These are phyloP conservation scores for Aplocera efformata DNA, from an alignment of 2,888 invertebrate genomes.

Conservation along the genomic window DNA sequence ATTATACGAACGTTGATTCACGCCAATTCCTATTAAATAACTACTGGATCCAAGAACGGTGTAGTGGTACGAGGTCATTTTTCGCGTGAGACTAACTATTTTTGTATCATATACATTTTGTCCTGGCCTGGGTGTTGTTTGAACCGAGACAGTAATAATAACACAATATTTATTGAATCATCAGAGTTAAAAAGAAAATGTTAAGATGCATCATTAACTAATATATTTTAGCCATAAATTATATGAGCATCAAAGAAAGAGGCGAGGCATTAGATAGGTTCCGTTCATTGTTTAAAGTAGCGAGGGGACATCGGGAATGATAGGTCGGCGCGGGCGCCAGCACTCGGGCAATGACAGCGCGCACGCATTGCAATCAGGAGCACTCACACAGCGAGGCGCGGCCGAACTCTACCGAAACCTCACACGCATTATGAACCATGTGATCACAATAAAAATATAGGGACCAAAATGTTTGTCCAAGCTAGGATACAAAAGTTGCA, in stretches of 20 bases:
- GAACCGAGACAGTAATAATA: too few species aligned
- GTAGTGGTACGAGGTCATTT: too few species aligned
- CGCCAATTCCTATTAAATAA: too few species aligned
- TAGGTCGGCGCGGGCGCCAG: constrained; percentile 23
- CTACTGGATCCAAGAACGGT: too few species aligned
- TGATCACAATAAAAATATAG: background rate
- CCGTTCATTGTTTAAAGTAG: constrained; percentile 63
- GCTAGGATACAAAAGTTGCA: too few species aligned
- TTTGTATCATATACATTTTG: too few species aligned
- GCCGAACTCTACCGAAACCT: constrained; percentile 18
- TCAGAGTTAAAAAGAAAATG: too few species aligned
- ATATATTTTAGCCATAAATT: constrained; percentile 3
- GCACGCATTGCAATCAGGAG: constrained; percentile 58
- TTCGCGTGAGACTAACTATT: too few species aligned
- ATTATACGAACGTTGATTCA: too few species aligned
- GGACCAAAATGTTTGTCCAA: too few species aligned
- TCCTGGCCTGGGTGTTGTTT: too few species aligned
- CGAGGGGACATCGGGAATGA: constrained; percentile 36
- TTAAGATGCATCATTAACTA: too few species aligned
- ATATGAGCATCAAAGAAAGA: constrained; percentile 25
- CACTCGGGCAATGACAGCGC: constrained; percentile 64
- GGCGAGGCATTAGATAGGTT: constrained; percentile 52
- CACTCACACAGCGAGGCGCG: constrained; percentile 37
- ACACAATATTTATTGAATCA: constrained; percentile 2
- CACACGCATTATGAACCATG: constrained; percentile 8